These are phyloP conservation scores for Idaea aversata DNA, from an alignment of 2,888 invertebrate genomes.

Conservation along the genomic window DNA sequence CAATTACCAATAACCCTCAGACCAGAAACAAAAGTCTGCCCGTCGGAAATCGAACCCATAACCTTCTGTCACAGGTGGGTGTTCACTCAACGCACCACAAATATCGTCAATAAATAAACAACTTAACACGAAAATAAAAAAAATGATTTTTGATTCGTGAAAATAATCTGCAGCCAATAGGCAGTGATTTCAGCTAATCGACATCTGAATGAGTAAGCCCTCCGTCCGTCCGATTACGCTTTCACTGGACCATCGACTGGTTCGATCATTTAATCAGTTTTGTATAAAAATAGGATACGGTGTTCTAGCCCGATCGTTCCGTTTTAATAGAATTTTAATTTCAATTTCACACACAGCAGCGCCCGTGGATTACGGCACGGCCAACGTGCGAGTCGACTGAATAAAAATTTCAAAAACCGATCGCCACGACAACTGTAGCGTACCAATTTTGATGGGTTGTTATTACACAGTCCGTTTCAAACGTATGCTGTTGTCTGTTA, in stretches of 20 bases:
- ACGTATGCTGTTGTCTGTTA: slow-evolving; percentile 54
- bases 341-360: slow-evolving; percentile 71
- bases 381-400: slow-evolving; percentile 48
- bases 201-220: slow-evolving; percentile 18
- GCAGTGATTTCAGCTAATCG: slow-evolving; percentile 20
- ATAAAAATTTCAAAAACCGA: slow-evolving; percentile 53
- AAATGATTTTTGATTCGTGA: background rate
- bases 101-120: background rate
- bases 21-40: too few species aligned
- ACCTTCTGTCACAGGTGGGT: too few species aligned
- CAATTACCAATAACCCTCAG: too few species aligned
- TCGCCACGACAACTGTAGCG: slow-evolving; percentile 64
- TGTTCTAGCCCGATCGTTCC: slow-evolving; percentile 56
- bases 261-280: slow-evolving; percentile 5
- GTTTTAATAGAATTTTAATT: slow-evolving; percentile 75
- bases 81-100: too few species aligned
- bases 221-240: slow-evolving; percentile 26
- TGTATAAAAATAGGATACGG: slow-evolving; percentile 39
- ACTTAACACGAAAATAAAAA: slow-evolving; percentile 3
- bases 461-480: slow-evolving; percentile 74
- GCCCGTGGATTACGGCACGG: slow-evolving; percentile 61
- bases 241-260: slow-evolving; percentile 21
- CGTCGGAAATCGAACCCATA: too few species aligned
- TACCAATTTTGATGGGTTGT: slow-evolving; percentile 71
- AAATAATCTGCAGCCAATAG: background rate